Conservation (phyloP, 2,888 invertebrate genomes). For the Meteorus cinctellus region DNA sequence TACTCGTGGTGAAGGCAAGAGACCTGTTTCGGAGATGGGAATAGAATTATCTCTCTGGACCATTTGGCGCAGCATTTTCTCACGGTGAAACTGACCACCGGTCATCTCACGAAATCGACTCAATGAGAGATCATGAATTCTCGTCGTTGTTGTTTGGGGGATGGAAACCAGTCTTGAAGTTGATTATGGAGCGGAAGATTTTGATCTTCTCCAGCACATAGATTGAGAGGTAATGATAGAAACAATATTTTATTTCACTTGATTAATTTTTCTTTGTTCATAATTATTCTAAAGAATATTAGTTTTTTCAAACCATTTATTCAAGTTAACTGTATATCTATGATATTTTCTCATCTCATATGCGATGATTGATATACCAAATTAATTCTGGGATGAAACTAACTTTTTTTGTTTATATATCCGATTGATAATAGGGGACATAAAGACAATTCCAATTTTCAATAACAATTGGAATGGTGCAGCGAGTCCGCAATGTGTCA, state of each 20-base stretch:
- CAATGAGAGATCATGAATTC: constrained; percentile 36
- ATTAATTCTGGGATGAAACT: neutral
- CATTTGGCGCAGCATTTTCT: constrained; percentile 59
- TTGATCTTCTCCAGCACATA: neutral
- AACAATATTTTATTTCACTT: no score
- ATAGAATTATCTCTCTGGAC: constrained; percentile 57
- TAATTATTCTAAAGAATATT: neutral
- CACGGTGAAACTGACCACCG: constrained; percentile 65
- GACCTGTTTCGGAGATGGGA: constrained; percentile 57
- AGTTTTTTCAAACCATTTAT: neutral
- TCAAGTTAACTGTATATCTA: neutral
- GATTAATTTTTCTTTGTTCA: no score
- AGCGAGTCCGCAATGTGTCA: neutral
- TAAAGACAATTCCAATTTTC: neutral
- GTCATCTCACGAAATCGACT: constrained; percentile 63
- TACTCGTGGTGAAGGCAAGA: neutral
- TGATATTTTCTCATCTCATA: neutral
- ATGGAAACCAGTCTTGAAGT: constrained; percentile 47
- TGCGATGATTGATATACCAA: neutral
- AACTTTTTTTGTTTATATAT: neutral
- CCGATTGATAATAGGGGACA: neutral
- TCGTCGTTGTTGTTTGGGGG: constrained; percentile 22
- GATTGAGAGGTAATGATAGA: neutral
- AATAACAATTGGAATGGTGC: neutral
- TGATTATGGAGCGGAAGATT: neutral